phyloP scores from a whole-genome alignment of 2,888 invertebrate genomes.

The Allacma fusca region DNA sequence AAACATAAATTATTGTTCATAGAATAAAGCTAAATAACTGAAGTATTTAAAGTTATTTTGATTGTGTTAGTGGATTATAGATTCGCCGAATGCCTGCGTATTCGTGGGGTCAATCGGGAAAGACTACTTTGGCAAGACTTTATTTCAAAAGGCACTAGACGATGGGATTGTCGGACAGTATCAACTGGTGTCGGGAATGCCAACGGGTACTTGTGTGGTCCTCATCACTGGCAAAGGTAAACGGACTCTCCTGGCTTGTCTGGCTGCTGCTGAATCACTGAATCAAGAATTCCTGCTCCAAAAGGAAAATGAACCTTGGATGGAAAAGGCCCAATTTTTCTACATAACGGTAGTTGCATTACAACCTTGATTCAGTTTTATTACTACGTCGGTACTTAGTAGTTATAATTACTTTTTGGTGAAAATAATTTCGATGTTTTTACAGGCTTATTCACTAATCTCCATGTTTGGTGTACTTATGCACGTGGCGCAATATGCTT shows the following conservation, averaged over 20 bases:
- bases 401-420: too few relatives aligned
- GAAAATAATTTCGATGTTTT: neutral
- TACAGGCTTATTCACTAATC: neutral
- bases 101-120: slow-evolving; percentile 95
- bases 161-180: slow-evolving; percentile 89
- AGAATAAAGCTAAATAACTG: too few relatives aligned
- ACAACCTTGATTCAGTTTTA: neutral
- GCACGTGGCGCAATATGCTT: neutral
- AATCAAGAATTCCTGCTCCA: neutral
- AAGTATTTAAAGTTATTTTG: neutral
- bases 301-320: neutral
- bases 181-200: slow-evolving; percentile 77
- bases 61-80: slow-evolving; percentile 81
- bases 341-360: neutral
- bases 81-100: slow-evolving; percentile 78
- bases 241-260: slow-evolving; percentile 91
- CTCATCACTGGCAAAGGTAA: slow-evolving; percentile 82
- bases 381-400: too few relatives aligned
- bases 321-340: neutral
- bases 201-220: slow-evolving; percentile 93
- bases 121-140: slow-evolving; percentile 85
- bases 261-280: slow-evolving; percentile 79
- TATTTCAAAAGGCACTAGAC: slow-evolving; percentile 78
- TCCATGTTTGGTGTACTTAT: neutral
- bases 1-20: too few relatives aligned